These are phyloP conservation scores for Setophaga petechia DNA, from an alignment of 2,113 vertebrate species.

Conservation along the genomic window DNA sequence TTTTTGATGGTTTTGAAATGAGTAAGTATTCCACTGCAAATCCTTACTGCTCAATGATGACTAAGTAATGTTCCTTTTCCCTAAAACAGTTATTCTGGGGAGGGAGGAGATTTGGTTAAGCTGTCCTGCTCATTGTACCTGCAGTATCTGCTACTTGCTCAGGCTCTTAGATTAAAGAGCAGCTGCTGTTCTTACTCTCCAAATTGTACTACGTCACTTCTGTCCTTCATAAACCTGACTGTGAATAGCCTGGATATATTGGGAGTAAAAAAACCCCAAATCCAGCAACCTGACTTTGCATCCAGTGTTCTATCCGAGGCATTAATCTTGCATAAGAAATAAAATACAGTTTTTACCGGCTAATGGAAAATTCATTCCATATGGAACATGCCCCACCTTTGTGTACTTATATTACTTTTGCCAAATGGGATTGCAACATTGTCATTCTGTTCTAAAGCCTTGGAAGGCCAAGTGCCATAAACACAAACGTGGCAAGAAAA, in stretches of 20 bases:
- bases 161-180: background rate
- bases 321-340: background rate
- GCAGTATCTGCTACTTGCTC: background rate
- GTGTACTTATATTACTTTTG: background rate
- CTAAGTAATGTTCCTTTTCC: background rate
- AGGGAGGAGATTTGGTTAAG: background rate
- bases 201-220: background rate
- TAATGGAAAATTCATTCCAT: background rate
- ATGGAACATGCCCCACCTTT: background rate
- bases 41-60: background rate
- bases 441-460: background rate
- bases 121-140: background rate
- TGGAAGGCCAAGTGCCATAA: background rate
- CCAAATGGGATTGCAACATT: background rate
- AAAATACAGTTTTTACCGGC: background rate
- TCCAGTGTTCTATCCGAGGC: background rate
- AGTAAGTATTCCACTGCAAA: background rate
- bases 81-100: background rate
- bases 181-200: background rate
- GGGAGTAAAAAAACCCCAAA: rapidly evolving
- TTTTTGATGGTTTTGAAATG: background rate
- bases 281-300: background rate
- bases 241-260: background rate
- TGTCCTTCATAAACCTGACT: background rate
- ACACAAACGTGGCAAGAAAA: background rate